phyloP scores from a whole-genome alignment of 2,888 invertebrate species.

The Leptinotarsa tumamoca region DNA sequence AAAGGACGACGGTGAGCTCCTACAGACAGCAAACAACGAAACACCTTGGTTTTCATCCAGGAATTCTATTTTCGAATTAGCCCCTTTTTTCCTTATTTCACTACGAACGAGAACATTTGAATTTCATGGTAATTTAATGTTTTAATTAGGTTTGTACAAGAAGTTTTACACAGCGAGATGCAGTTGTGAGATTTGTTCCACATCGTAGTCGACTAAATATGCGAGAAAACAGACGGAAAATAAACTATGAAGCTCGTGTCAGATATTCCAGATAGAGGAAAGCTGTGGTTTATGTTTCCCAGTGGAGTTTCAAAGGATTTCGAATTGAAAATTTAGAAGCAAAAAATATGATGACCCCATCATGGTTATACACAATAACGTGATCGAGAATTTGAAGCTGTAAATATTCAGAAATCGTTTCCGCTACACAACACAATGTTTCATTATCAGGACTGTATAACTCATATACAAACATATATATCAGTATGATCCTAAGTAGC shows the following conservation, averaged over 20 bases:
- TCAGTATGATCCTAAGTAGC: no score
- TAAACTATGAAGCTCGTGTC: slow-evolving; percentile 16
- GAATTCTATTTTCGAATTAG: slow-evolving; percentile 29
- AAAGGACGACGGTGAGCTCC: background rate
- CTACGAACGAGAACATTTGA: slow-evolving; percentile 44
- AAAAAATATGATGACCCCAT: no score
- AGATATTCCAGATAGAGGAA: slow-evolving; percentile 14
- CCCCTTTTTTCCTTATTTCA: slow-evolving; percentile 26
- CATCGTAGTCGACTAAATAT: slow-evolving; percentile 28
- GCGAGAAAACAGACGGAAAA: slow-evolving; percentile 29
- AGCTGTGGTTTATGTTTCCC: background rate
- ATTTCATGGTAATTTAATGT: slow-evolving; percentile 55
- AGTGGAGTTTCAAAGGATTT: background rate
- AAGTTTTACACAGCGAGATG: slow-evolving; percentile 38
- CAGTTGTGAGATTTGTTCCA: slow-evolving; percentile 32
- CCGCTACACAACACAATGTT: no score
- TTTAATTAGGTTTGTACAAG: slow-evolving; percentile 50
- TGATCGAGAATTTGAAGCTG: no score
- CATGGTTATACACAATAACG: no score
- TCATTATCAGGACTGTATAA: no score
- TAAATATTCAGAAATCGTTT: no score
- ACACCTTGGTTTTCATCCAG: slow-evolving; percentile 1
- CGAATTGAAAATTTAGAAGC: no score
- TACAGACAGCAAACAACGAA: slow-evolving; percentile 4
- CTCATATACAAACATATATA: no score